Evolutionary conservation across 2,113 vertebrate species (phyloP), one percentile per base, ranked within the genome.

Genomic region (Uria lomvia): DNA sequence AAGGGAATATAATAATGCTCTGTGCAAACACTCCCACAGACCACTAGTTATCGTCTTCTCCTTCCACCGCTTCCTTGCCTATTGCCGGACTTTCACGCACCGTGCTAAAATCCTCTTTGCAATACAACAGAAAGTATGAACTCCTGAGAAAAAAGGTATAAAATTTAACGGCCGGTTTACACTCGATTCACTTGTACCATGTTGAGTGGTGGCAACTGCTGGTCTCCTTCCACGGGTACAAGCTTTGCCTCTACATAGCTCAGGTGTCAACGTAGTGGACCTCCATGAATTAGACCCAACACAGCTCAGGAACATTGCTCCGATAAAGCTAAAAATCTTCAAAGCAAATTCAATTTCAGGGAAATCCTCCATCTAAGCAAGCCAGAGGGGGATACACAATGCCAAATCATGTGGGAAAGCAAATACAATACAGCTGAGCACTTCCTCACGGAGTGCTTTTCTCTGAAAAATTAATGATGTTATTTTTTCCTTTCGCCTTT

Each of bases 401-500:
- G 49, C 15, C 55, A 90, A 60, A 47, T 40, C 27, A 93, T 3
- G 59, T 19, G 24, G 58, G 77, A 93, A 95, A 95, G 50, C 6
- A 13, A 96, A 88, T 19, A 68, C 49, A 92, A 58, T 82, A 20
- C 1, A 90, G 18, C 5, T 29, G 49, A 86, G 53, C 66, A 87
- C 66, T 75, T 96, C 89, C 66, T 70, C 15, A 72, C 0, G 1
- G 70, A 62, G 53, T 60, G 59, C 50, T 77, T 81, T 80, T 47
- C 88, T 59, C 70, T 47, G 73, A 91, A 89, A 86, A 95, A 85
- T 12, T 79, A 85, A 94, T 72, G 43, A 40, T 6, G 42, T 86
- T 92, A 82, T 85, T 97, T 94, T 93, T 94, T 23, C 80, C 76
- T 58, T 82, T 77, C 80, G 82, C 36, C 52, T 90, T 94, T 95